Evolutionary conservation across 1,140 invertebrate species (phyloP), one percentile per base, ranked within the genome.

Genomic region (Lucilia cuprina): DNA sequence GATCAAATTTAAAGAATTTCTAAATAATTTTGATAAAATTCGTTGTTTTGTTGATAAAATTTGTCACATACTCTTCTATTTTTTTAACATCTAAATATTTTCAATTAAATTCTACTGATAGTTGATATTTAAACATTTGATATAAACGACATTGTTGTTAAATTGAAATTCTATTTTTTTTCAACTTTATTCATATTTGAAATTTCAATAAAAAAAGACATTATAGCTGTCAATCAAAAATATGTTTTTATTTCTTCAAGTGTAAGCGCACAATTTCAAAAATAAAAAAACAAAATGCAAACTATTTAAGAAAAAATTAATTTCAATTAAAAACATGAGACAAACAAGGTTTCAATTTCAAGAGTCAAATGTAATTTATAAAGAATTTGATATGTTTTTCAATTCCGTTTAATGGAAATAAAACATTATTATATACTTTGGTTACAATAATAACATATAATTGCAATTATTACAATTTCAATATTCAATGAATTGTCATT

Each of bases 281-380:
- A 17, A n/a, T n/a, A n/a, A n/a, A n/a, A n/a, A n/a, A n/a, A n/a
- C n/a, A n/a, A n/a, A 60, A 60, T 3, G 55, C 14, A 14, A 60
- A 60, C 14, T 13, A 5, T 55, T 55, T 55, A 55, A 55, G 50
- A 55, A 55, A 55, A 30, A 55, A 70, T 70, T 25, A 21, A 25
- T 70, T 70, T 70, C 65, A 70, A 70, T 70, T 70, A 21, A 70
- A 30, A 70, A 21, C 12, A n/a, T 70, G 19, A 21, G 65, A 70
- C 19, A 70, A 70, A 70, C 65, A 70, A 70, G 65, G 65, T 70
- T 70, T 70, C 65, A 17, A 70, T 70, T 70, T 70, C 65, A 70
- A 70, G n/a, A 78, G 75, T 78, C 75, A 78, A 19, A 47, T 47
- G 75, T 47, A 78, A 78, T 78, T 78, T 78, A 78, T 8, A 78